Conservation (phyloP, 2,113 vertebrate species). For the Stigmatopora argus region DNA sequence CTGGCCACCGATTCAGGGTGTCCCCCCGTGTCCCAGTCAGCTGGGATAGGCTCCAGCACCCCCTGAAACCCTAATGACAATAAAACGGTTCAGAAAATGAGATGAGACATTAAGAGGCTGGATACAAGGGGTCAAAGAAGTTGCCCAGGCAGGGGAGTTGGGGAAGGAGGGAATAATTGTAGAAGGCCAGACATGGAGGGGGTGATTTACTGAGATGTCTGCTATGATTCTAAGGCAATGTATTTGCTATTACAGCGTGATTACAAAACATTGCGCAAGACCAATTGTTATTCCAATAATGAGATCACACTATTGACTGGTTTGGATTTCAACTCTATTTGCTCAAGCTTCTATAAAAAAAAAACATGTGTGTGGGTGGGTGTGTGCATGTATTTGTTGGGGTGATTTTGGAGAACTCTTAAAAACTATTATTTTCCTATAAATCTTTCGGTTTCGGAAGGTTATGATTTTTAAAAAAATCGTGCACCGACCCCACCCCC, state of each 20-base stretch:
- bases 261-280: constrained; percentile 29
- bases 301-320: constrained; percentile 20
- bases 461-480: too few relatives aligned
- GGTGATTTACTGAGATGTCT: constrained; percentile 38
- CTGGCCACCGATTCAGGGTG: too few relatives aligned
- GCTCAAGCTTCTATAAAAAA: constrained; percentile 2
- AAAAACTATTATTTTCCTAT: too few relatives aligned
- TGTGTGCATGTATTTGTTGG: too few relatives aligned
- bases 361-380: too few relatives aligned
- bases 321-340: constrained; percentile 16
- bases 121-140: constrained; percentile 65
- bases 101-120: constrained; percentile 66
- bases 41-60: too few relatives aligned
- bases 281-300: constrained; percentile 30
- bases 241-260: constrained; percentile 50
- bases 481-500: too few relatives aligned
- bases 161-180: constrained; percentile 43
- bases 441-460: too few relatives aligned
- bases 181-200: constrained; percentile 31
- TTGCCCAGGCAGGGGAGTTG: constrained; percentile 36
- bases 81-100: too few relatives aligned
- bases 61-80: too few relatives aligned
- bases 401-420: too few relatives aligned
- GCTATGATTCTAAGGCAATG: constrained; percentile 51
- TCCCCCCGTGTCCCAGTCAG: too few relatives aligned